A percentile compares a stretch with the other conserved stretches of the same genome.
Evolutionary conservation across 2,888 invertebrate genomes (phyloP).

Genomic region (Agrotis puta): DNA sequence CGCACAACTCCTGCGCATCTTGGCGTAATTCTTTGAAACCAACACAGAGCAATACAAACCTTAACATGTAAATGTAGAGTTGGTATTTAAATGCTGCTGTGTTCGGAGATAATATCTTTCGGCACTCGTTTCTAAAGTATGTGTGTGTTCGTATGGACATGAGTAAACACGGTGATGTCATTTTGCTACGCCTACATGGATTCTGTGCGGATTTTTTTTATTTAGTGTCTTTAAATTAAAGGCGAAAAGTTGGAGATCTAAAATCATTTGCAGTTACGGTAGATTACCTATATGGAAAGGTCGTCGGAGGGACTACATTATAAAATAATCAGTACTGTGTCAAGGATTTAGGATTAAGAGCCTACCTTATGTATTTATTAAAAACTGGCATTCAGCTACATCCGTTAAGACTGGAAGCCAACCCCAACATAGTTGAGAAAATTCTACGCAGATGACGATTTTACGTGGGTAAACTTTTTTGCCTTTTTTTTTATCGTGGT

Average conservation of each 20-base stretch:
- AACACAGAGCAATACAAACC: conserved; percentile 31
- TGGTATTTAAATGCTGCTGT: conserved; percentile 21
- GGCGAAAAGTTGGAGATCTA: not conserved
- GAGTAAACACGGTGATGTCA: conserved; percentile 84
- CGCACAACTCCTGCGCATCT: conserved; percentile 63
- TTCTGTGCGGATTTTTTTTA: conserved; percentile 52
- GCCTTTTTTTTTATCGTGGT: too few relatives aligned
- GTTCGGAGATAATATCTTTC: conserved; percentile 31
- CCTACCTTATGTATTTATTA: too few relatives aligned
- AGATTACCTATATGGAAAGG: not conserved
- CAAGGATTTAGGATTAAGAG: not conserved
- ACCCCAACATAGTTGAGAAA: too few relatives aligned
- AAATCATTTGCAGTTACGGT: not conserved
- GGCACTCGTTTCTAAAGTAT: conserved; percentile 63
- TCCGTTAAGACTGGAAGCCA: too few relatives aligned
- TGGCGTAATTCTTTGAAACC: conserved; percentile 27
- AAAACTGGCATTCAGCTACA: not conserved
- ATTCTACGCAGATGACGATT: too few relatives aligned
- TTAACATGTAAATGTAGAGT: conserved; percentile 23
- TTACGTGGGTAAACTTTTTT: not conserved
- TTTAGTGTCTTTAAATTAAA: conserved; percentile 13
- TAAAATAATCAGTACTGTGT: not conserved
- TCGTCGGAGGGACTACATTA: not conserved
- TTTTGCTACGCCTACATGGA: conserved; percentile 74
- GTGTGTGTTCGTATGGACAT: conserved; percentile 60